Evolutionary conservation across 2,888 invertebrate genomes (phyloP), one percentile per base, ranked within the genome.

Genomic region (Scaptomyza flava): DNA sequence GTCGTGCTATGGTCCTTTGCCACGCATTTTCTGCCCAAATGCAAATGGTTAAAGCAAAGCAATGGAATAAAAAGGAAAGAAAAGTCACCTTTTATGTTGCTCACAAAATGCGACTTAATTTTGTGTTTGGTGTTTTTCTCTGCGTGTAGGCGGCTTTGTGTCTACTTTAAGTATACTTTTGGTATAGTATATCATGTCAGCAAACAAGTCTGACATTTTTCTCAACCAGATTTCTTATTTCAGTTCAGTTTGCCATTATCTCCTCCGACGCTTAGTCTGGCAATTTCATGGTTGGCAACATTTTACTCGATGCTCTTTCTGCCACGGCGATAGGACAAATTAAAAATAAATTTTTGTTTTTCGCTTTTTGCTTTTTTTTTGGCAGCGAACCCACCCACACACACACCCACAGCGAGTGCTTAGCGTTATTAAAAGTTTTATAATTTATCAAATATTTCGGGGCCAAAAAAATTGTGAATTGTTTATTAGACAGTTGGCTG

Each of bases 341-440:
- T 82, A 85, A 87, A 82, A 82, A 87, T 77, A 84, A 84, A 87
- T 87, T 79, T 23, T 45, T 60, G 51, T 81, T 87, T 87, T 79
- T 27, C 1, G 17, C 42, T 60, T 54, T 30, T 27, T 12, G 9
- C 5, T 51, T 12, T 11, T 38, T 11, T 38, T 3, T 14, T 57
- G 17, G 17, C 17, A 17, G 17, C 17, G 17, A 17, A 17, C 17
- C 17, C 17, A 17, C 17, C 69, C n/a, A n/a, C n/a, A n/a, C n/a
- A n/a, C n/a, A n/a, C n/a, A 51, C 41, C 51, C 62, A 68, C 14
- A 17, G 8, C 2, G 3, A 70, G 62, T 68, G 79, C 79, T 75
- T 62, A 77, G 75, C 79, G 84, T 83, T 83, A 84, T 83, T 84
- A 87, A 87, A 83, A 83, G 77, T 87, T 83, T 83, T 72, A 79